Percentiles rank a stretch among this genome's conserved stretches.
Conservation (phyloP, 2,888 invertebrate genomes). For the Oxytorus armatus region DNA sequence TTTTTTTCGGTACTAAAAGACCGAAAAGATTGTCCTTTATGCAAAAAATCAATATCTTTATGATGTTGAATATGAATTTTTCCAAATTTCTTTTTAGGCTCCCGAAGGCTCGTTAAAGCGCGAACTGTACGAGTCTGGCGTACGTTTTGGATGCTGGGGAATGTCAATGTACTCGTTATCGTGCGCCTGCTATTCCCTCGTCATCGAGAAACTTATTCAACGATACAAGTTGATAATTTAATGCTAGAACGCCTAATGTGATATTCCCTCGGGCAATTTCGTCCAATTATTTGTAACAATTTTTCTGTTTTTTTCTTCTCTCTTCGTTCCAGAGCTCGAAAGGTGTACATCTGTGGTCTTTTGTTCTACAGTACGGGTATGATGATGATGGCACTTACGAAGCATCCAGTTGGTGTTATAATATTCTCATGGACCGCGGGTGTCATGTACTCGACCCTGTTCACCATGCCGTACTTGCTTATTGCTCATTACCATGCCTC, state of each 20-base stretch:
- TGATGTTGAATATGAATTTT: too few relatives aligned
- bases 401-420: conserved; percentile 92
- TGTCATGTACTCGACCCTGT: conserved; percentile 98
- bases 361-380: conserved; percentile 95
- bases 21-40: too few relatives aligned
- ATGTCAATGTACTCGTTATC: conserved; percentile 98
- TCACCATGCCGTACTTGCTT: conserved; percentile 98
- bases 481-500: conserved; percentile 98
- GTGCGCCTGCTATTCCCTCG: conserved; percentile 95
- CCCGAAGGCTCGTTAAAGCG: conserved; percentile 88
- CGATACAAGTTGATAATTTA: conserved; percentile 85
- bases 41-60: too few relatives aligned
- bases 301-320: background rate
- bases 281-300: background rate
- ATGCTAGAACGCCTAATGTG: background rate
- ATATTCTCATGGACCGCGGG: conserved; percentile 97
- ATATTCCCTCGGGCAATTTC: background rate
- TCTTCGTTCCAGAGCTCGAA: conserved; percentile 89
- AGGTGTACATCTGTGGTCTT: conserved; percentile 95
- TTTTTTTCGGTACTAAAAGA: too few relatives aligned
- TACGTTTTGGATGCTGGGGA: conserved; percentile 97
- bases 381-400: conserved; percentile 92
- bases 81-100: conserved; percentile 86
- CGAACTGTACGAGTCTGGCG: conserved; percentile 94
- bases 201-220: conserved; percentile 94